Evolutionary conservation across 1,140 invertebrate species (phyloP), one percentile per base, ranked within the genome.

Genomic region (Luehdorfia chinensis): DNA sequence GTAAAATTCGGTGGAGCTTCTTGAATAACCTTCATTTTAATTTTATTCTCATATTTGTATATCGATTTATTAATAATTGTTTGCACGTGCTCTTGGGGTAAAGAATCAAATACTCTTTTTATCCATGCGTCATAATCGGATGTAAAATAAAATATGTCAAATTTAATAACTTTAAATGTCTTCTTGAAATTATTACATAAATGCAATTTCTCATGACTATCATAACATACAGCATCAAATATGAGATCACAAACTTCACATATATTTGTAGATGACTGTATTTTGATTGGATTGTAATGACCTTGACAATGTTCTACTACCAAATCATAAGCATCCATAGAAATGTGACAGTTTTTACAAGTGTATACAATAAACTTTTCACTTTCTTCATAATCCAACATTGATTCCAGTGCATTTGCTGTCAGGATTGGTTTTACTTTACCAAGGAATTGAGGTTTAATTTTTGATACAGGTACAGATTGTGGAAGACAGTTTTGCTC

Each of bases 221-320:
- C 16, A 31, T 51, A 66, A 45, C 21, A 55, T 9, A 21, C 39
- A 9, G 7, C 11, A 6, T 61, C 49, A 43, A 71, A 63, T 32
- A 34, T 52, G 18, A 71, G 33, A 13, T 54, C 53, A 49, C 75
- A 79, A 8, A 44, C 30, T 16, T 45, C 13, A 51, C 73, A 74
- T 50, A 51, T 28, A 33, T 54, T 36, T 23, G 21, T 48, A 30
- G 50, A 14, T 18, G 45, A 8, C 32, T 45, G 9, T 13, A 51
- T 48, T 43, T 54, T 21, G 34, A 47, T 36, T 32, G 34, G 33
- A 48, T 49, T 39, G 13, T 56, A 59, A 66, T 61, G 66, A 11
- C 50, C 37, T 28, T 77, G 74, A 49, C 72, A 75, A 54, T 83
- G 78, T 49, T 72, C 52, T 28, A 83, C 44, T n/a, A 66, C 65